Conservation (phyloP, 2,888 invertebrate species). For the Acrocera orbiculus region DNA sequence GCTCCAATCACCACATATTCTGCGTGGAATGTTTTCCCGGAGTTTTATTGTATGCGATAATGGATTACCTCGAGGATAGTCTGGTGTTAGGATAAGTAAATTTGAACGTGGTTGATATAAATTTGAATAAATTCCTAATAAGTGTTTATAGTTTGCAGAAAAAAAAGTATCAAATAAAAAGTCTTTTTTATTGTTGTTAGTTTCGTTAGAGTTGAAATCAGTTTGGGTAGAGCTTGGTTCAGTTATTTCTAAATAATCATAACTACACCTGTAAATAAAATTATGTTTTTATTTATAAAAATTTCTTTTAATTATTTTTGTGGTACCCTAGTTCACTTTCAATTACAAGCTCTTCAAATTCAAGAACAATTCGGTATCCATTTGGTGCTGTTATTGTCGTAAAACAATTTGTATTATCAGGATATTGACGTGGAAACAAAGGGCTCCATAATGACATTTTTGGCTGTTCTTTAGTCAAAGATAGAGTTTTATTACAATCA, state of each 20-base stretch:
- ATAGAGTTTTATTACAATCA: conserved; percentile 51
- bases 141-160: conserved; percentile 19
- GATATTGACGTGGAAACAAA: conserved; percentile 61
- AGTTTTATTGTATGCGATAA: conserved; percentile 13
- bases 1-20: conserved; percentile 66
- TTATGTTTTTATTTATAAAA: background rate
- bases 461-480: conserved; percentile 45
- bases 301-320: conserved; percentile 1
- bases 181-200: conserved; percentile 16
- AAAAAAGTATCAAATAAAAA: too few relatives aligned
- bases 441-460: conserved; percentile 58
- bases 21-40: conserved; percentile 24
- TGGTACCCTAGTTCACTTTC: conserved; percentile 59
- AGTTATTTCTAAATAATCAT: conserved; percentile 56
- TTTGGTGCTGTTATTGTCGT: conserved; percentile 50
- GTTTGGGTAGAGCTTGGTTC: too few relatives aligned
- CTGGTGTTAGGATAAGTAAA: conserved; percentile 21
- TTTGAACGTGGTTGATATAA: conserved; percentile 20
- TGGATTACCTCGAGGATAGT: conserved; percentile 21
- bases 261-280: conserved; percentile 45
- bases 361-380: conserved; percentile 49
- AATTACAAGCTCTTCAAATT: conserved; percentile 58
- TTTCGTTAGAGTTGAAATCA: conserved; percentile 12
- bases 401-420: conserved; percentile 56
- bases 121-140: conserved; percentile 19